These are phyloP conservation scores for Disparrhopalites patrizii DNA, from an alignment of 2,888 invertebrate species.

Conservation along the genomic window DNA sequence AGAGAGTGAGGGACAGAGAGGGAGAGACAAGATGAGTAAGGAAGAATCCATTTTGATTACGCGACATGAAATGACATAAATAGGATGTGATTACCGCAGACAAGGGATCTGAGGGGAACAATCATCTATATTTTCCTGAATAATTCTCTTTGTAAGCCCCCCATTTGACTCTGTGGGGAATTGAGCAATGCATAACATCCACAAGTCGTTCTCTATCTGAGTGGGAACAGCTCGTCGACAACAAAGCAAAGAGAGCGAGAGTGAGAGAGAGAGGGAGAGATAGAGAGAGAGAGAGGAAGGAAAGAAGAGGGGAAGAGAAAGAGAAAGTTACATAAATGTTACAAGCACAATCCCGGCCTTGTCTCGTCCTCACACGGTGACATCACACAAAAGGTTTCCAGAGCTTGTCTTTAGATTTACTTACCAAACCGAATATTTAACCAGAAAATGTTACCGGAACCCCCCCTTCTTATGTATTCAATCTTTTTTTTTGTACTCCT, in stretches of 20 bases:
- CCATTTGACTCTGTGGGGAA: slow-evolving; percentile 26
- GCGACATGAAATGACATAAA: slow-evolving; percentile 40
- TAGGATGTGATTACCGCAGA: slow-evolving; percentile 42
- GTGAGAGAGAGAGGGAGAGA: no score
- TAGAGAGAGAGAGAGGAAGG: not conserved
- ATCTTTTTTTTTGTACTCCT: not conserved
- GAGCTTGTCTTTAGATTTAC: not conserved
- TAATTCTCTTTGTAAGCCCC: slow-evolving; percentile 43
- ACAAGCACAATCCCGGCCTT: no score
- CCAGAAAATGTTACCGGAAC: not conserved
- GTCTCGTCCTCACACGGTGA: no score
- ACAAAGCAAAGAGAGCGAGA: slow-evolving; percentile 26
- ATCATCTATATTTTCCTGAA: slow-evolving; percentile 44
- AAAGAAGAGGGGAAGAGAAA: no score
- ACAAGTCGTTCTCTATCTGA: slow-evolving; percentile 14
- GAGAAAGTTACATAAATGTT: no score
- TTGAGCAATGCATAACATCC: slow-evolving; percentile 12
- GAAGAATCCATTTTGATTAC: slow-evolving; percentile 38
- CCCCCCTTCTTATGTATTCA: not conserved
- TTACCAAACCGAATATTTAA: slow-evolving; percentile 2
- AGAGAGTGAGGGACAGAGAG: slow-evolving; percentile 18
- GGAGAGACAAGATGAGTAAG: slow-evolving; percentile 16
- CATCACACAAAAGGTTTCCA: not conserved
- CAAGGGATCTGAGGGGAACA: slow-evolving; percentile 36
- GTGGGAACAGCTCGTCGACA: slow-evolving; percentile 2